These are phyloP conservation scores for Diploptera punctata DNA, from an alignment of 2,888 invertebrate genomes.

Conservation along the genomic window DNA sequence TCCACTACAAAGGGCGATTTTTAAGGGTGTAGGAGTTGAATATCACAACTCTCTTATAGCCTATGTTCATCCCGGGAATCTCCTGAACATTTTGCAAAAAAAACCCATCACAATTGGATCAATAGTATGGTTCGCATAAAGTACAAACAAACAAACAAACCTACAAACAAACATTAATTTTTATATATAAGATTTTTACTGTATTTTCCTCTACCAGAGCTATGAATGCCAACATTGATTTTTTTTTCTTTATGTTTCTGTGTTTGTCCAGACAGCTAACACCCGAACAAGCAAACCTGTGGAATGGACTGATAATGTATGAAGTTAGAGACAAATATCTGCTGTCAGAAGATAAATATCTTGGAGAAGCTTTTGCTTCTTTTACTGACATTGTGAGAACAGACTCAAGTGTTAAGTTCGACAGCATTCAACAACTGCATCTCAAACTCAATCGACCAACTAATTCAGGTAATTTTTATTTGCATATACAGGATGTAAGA, in stretches of 20 bases:
- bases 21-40: too few relatives aligned
- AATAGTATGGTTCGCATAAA: too few relatives aligned
- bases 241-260: background rate
- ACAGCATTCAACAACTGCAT: slow-evolving; percentile 73
- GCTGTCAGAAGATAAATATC: slow-evolving; percentile 91
- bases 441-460: slow-evolving; percentile 74
- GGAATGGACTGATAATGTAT: slow-evolving; percentile 81
- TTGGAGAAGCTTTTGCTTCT: slow-evolving; percentile 91
- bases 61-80: too few relatives aligned
- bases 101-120: too few relatives aligned
- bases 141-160: too few relatives aligned
- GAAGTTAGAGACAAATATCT: slow-evolving; percentile 97
- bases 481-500: too few relatives aligned
- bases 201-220: slow-evolving; percentile 48
- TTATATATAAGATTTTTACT: too few relatives aligned
- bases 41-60: too few relatives aligned
- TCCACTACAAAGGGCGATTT: too few relatives aligned
- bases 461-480: slow-evolving; percentile 65
- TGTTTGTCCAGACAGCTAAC: slow-evolving; percentile 71
- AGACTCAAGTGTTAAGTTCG: slow-evolving; percentile 60
- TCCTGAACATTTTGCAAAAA: too few relatives aligned
- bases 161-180: too few relatives aligned
- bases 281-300: slow-evolving; percentile 69
- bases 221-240: background rate
- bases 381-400: slow-evolving; percentile 76